Evolutionary conservation across 2,113 vertebrate species (phyloP), one percentile per base, ranked within the genome.

Genomic region (Corythoichthys intestinalis): DNA sequence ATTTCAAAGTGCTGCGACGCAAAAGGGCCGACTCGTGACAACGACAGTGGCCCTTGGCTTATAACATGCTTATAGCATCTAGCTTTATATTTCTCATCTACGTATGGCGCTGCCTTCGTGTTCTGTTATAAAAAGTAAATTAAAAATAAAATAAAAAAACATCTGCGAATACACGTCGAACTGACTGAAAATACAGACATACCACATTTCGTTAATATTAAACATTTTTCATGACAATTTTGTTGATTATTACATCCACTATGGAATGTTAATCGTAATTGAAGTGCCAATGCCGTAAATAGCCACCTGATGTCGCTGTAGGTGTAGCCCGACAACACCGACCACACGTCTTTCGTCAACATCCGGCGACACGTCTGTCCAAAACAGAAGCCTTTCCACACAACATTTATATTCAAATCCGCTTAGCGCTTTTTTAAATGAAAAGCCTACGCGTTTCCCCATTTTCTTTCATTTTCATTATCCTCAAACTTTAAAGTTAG

Each of bases 351-450:
- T 12, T 38, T 0, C 1, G n/a, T 2, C 85, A 87, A 89, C 87
- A 86, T 89, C 87, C 88, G 86, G 89, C 82, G 83, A 90, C 89
- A 90, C 86, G 89, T 90, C 73, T 59, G 13, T 1, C 4, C 1
- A 52, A 35, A 48, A 14, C 50, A 63, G 41, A n/a, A 41, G 13
- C 4, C 5, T 13, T 47, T 63, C 61, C 41, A 0, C 44, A 34
- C 41, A 58, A 58, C 9, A 15, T 28, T 12, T 46, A n/a, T 8
- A 15, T 47, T 14, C 44, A 28, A 63, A 63, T 47, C 61, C 20
- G n/a, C 5, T 47, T 47, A 63, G 11, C 13, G 20, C 61, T 4
- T 2, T 37, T 41, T 44, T 61, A 10, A 63, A 47, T 63, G 41
- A 47, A 12, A 46, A 47, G 4, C 61, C 44, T 14, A 63, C 44